Evolutionary conservation across 2,797 vertebrate genomes (phyloP).

Genomic region (Helicolenus hilgendorfi): DNA sequence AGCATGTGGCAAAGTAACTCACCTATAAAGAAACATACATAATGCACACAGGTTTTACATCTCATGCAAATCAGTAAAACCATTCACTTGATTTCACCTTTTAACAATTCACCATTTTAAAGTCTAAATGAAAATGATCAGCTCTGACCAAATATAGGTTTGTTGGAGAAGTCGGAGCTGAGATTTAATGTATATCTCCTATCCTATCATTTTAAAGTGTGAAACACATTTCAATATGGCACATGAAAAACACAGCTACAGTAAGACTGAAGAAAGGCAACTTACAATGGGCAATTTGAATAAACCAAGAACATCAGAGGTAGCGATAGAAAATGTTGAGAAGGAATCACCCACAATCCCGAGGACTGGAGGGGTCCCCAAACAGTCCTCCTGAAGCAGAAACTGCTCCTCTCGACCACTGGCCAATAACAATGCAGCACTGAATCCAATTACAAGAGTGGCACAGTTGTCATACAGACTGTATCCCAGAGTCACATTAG

Average conservation of each 20-base stretch:
- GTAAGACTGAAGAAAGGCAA: neutral
- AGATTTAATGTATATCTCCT: neutral
- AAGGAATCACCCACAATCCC: slow-evolving; percentile 73
- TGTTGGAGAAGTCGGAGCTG: neutral
- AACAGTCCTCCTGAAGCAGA: slow-evolving; percentile 45
- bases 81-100: neutral
- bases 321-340: slow-evolving; percentile 67
- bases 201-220: neutral
- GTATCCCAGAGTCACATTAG: slow-evolving; percentile 86
- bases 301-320: slow-evolving; percentile 58
- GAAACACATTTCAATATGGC: neutral
- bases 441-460: slow-evolving; percentile 80
- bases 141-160: neutral
- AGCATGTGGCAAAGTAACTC: slow-evolving; percentile 83
- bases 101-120: neutral
- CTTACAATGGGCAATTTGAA: slow-evolving; percentile 38
- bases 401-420: slow-evolving; percentile 61
- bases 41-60: neutral
- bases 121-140: neutral
- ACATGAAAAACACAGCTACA: neutral
- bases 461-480: slow-evolving; percentile 87
- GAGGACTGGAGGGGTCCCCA: slow-evolving; percentile 54
- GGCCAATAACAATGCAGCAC: slow-evolving; percentile 77
- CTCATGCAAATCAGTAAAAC: neutral
- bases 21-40: slow-evolving; percentile 64